Conservation (phyloP, 1,140 invertebrate genomes). For the Pomacea maculata region DNA sequence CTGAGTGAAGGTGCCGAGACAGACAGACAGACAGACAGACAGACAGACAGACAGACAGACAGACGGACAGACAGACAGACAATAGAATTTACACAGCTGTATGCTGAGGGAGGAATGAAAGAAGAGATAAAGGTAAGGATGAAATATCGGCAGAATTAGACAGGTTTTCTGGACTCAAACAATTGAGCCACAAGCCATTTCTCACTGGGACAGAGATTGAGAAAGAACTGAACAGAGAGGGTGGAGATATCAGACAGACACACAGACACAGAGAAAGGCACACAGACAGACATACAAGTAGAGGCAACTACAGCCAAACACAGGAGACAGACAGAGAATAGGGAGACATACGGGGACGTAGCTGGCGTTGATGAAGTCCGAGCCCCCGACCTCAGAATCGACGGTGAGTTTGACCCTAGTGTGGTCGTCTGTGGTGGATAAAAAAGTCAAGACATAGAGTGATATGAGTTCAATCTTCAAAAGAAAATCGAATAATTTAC, state of each 20-base stretch:
- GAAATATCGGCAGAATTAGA: neutral
- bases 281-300: slow-evolving; percentile 2
- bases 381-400: slow-evolving; percentile 77
- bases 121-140: neutral
- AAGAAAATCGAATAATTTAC: too few relatives aligned
- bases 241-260: neutral
- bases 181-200: neutral
- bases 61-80: neutral
- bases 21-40: neutral
- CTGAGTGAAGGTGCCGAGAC: too few relatives aligned
- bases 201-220: too few relatives aligned
- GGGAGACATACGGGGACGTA: slow-evolving; percentile 86
- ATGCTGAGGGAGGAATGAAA: neutral
- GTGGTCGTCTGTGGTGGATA: slow-evolving; percentile 85
- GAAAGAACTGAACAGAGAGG: too few relatives aligned
- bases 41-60: neutral
- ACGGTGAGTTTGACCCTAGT: slow-evolving; percentile 91
- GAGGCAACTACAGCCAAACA: neutral
- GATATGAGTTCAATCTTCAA: too few relatives aligned
- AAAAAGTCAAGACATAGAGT: neutral
- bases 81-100: neutral
- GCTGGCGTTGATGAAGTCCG: slow-evolving; percentile 96
- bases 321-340: neutral
- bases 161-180: neutral
- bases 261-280: slow-evolving; percentile 16